Evolutionary conservation across 1,140 invertebrate genomes (phyloP).

Genomic region (Brachionus rubens): DNA sequence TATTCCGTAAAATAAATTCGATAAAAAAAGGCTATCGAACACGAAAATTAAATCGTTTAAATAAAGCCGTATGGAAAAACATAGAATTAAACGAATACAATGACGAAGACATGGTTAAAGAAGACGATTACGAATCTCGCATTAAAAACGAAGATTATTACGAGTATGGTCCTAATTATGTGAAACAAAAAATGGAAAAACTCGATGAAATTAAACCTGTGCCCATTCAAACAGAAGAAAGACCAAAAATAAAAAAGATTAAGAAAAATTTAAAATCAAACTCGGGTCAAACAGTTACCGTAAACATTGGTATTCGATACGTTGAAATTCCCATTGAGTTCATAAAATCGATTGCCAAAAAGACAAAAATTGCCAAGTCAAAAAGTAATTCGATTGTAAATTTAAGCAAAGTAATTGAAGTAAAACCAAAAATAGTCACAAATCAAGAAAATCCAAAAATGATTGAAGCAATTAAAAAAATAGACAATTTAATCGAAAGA

Average conservation of each 20-base stretch:
- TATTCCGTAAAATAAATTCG: constrained; percentile 6
- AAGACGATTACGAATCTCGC: background rate
- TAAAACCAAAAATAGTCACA: background rate
- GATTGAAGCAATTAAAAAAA: constrained; percentile 18
- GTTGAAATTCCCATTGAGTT: constrained; percentile 4
- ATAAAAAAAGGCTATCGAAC: constrained; percentile 19
- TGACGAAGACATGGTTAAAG: background rate
- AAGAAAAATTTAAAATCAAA: background rate
- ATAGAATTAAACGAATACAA: background rate
- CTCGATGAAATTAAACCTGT: background rate
- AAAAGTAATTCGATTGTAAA: background rate
- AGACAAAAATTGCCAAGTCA: background rate
- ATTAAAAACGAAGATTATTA: background rate
- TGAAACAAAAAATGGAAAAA: background rate
- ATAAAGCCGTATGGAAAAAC: background rate
- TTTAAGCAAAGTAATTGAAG: background rate
- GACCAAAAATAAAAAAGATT: background rate
- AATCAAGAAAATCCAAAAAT: background rate
- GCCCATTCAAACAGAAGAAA: background rate
- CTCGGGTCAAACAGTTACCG: background rate
- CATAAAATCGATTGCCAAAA: background rate
- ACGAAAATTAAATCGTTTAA: constrained; percentile 1
- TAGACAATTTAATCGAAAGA: background rate
- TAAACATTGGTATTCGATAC: background rate
- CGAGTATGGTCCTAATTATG: background rate